Evolutionary conservation across 2,113 vertebrate genomes (phyloP), one percentile per base, ranked within the genome.

Genomic region (Reinhardtius hippoglossoides): DNA sequence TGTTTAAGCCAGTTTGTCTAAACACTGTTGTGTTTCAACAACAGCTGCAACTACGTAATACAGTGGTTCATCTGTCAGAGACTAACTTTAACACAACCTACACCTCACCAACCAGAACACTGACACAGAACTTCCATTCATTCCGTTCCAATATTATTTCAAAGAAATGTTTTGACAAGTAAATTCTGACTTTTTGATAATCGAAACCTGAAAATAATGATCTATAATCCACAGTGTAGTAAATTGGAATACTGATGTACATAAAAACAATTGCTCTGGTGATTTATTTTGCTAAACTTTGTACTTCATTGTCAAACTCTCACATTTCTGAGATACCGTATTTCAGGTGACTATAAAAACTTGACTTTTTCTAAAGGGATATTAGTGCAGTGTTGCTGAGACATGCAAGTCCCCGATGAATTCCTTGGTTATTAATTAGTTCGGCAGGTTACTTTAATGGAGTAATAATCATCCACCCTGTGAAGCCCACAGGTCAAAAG

Each of bases 401-500:
- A 71, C 5, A 57, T 8, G 3, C 67, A 77, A 24, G 9, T 70
- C 42, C 65, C 59, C 40, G 24, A 68, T 65, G 1, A 65, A 81
- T 73, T 2, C n/a, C 52, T 59, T 27, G 31, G 8, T 48, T 62
- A 77, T 62, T 71, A 65, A 75, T 66, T 64, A 54, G 46, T 55
- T 74, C 42, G 64, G 50, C 40, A 44, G 58, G 63, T 73, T 85
- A 48, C 67, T 60, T 73, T 69, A 74, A 88, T 63, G 2, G 8
- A 61, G 44, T 55, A 31, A 81, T 81, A 63, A 85, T 73, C 44
- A 37, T 82, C 15, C 10, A 40, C 0, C 42, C 35, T 71, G 35
- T 52, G 37, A 72, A 73, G 61, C 66, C 67, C 8, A 55, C 56
- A 72, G 85, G 79, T 80, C 75, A 78, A 77, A 80, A 67, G 73